These are phyloP conservation scores for Hyperoplus immaculatus DNA, from an alignment of 2,797 vertebrate species.

Conservation along the genomic window DNA sequence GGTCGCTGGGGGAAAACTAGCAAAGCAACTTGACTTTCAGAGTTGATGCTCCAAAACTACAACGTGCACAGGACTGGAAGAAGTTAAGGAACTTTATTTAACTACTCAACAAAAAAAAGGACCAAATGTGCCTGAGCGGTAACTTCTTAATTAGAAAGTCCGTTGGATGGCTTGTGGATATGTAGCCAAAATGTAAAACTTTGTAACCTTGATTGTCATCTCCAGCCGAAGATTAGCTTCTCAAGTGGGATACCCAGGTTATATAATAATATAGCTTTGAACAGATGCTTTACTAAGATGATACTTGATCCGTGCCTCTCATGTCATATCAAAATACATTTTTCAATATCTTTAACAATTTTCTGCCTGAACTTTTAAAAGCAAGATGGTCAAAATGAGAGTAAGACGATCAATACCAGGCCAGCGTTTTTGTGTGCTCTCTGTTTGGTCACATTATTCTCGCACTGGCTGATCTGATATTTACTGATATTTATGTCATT, in stretches of 20 bases:
- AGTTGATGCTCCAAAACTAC: constrained; percentile 68
- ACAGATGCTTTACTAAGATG: not conserved
- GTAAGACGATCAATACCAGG: not conserved
- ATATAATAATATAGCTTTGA: constrained; percentile 7
- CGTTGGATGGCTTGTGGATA: constrained; percentile 67
- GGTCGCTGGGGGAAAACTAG: constrained; percentile 75
- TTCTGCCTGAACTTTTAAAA: not conserved
- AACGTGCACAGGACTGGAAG: constrained; percentile 69
- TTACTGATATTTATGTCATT: not conserved
- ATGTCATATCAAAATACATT: not conserved
- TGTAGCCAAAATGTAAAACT: constrained; percentile 67
- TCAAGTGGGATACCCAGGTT: constrained; percentile 48
- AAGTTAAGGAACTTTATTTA: constrained; percentile 73
- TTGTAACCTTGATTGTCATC: constrained; percentile 69
- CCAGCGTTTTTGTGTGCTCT: not conserved
- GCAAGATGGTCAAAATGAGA: not conserved
- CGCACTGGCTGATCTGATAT: not conserved
- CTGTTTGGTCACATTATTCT: not conserved
- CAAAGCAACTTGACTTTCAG: constrained; percentile 72
- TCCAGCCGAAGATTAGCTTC: constrained; percentile 56
- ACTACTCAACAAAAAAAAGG: constrained; percentile 64
- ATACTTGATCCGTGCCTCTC: not conserved
- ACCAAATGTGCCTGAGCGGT: constrained; percentile 57
- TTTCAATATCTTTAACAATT: not conserved
- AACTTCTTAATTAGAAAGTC: constrained; percentile 80